Evolutionary conservation across 2,797 vertebrate genomes (phyloP), one percentile per base, ranked within the genome.

Genomic region (Pangasius larnaudii): DNA sequence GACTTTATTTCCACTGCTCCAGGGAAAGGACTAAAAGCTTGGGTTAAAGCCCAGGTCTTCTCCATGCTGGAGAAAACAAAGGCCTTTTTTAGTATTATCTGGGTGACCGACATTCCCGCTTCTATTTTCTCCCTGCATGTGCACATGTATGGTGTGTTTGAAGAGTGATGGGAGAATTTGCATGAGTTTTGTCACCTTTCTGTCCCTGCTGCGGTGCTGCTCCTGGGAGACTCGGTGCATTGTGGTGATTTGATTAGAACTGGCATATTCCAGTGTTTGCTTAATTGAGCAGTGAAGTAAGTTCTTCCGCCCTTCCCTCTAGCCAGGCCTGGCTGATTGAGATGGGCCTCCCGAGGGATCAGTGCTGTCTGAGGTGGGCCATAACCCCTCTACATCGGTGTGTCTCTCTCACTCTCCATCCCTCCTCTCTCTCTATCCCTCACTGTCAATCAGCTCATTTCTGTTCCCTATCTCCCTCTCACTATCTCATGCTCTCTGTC

Each of bases 281-380:
- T 92, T 96, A 96, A 96, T 95, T 95, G 95, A 95, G 93, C 94
- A 90, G 92, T 93, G 87, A 91, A 88, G 86, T 89, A 71, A 89
- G 84, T 91, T 92, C 94, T 93, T 93, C 89, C 84, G 85, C 91
- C 91, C 92, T 92, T 92, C 92, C 94, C 88, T 86, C 91, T 92
- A 94, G 94, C 94, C 94, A 95, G 91, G 92, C 92, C 92, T 89
- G 93, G 93, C 95, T 95, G 94, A 96, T 94, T 96, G 95, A 96
- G 94, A 96, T 92, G 92, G 90, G 92, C 93, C 94, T 95, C 96
- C 93, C 92, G 91, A 91, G 94, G 94, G 93, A 94, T 93, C 91
- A 84, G 53, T 30, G 86, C 84, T 85, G 36, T 88, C 86, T 87
- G 49, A 88, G 88, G 86, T 63, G 93, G 94, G 93, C 91, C 67